Base-by-base conservation (phyloP, 2,797 vertebrate species). In the Hybognathus amarus region DNA sequence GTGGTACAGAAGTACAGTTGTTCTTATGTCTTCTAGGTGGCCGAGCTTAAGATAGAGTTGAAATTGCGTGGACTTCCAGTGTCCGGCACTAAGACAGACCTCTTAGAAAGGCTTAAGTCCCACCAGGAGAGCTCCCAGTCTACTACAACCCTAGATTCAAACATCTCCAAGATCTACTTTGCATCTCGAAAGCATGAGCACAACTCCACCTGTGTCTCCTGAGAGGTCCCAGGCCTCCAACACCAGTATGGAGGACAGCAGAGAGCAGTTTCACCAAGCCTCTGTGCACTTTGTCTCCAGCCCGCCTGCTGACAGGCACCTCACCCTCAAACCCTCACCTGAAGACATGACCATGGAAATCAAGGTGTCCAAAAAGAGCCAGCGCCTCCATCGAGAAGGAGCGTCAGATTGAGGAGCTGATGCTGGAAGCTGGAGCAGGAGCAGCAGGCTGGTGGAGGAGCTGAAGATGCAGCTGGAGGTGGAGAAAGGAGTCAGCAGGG, bases 401-500 rank as follows among this genome's bases (percentile, higher is more conserved):
- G 90, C 95, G 95, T 54, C 98, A 99, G 92, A 99, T 99, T 17
- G 94, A 98, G 90, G 97, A 98, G 89, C 94, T 99, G 47, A 98
- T 96, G 91, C 94, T n/a, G 95, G 77, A 97, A 97, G 93, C 94
- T 99, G 91, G 97, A 99, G 92, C 96, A 96, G 84, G 98, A 99
- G 91, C 97, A 99, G 89, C 97, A n/a, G 94, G 87, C 94, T 99
- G 18, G 98, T 99, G 88, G 97, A 99, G 92, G 96, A 97, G 84
- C 88, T 99, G 80, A 99, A 98, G 91, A 96, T 97, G 96, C 97
- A 99, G 84, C 95, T 99, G 42, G 96, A 99, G 87, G 97, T 96
- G 86, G 97, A 98, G 80, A 99, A 99, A 95, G 95, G 83, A 95
- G 94, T 71, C 97, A 97, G 88, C 96, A 92, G 63, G 76, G 63